Base-by-base conservation (phyloP, 2,888 invertebrate species). In the Ochlodes sylvanus region DNA sequence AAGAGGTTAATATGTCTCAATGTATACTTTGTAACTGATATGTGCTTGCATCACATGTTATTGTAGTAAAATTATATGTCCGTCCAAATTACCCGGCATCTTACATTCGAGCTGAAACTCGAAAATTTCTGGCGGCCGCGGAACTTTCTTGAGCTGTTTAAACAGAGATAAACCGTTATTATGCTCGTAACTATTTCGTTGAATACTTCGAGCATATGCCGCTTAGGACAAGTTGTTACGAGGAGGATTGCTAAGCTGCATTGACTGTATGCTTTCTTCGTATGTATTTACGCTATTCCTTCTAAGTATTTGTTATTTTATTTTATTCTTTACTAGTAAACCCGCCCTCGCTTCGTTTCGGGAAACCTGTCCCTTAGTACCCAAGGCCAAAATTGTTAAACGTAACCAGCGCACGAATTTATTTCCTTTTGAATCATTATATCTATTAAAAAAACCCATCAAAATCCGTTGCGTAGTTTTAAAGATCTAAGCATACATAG, bases 91-190 rank as follows among this genome's bases (percentile, higher is more conserved):
- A 52, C 38, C 21, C 19, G 9, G 32, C 63, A 55, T 42, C 63
- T 63, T 63, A 63, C 55, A 55, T 63, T 55, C 42, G 42, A 63
- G 63, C 54, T 19, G 52, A 55, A 63, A 55, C 32, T 27, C 17
- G 19, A 9, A 15, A 61, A 17, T 34, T 55, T 44, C 42, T 32
- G 42, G 12, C 42, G 17, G 15, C 42, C n/a, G 21, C 21, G 62
- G 41, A 42, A 55, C 56, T 62, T 66, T 41, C 65, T 63, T 61
- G 57, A 61, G 68, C 70, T 69, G 71, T 70, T 65, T 62, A 70
- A 70, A 70, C 65, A 57, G 61, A 69, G 68, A 71, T 70, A 72
- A 66, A 69, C 52, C 54, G 60, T 52, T 66, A 32, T 63, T 55
- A 55, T 68, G 63, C 57, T 66, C 65, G 50, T 67, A 68, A 70